A percentile compares a stretch with the other conserved stretches of the same genome.
Evolutionary conservation across 1,140 invertebrate genomes (phyloP).

Genomic region (Drosophila hydei): DNA sequence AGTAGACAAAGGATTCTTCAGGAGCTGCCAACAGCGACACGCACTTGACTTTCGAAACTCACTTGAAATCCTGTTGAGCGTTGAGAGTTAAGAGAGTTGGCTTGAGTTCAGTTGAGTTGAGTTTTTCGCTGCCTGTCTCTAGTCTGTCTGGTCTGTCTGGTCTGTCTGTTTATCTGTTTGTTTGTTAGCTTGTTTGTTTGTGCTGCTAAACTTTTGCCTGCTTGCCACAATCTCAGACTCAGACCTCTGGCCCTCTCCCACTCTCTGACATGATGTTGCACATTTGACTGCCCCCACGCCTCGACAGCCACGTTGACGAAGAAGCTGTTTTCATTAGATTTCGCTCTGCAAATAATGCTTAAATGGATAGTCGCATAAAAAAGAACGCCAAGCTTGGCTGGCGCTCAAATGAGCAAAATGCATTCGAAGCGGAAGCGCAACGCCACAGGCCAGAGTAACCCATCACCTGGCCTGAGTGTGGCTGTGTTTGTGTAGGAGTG

Average conservation of each 20-base stretch:
- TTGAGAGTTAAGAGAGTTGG: conserved; percentile 27
- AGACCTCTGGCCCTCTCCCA: background rate
- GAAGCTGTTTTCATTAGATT: conserved; percentile 64
- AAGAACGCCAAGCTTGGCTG: background rate
- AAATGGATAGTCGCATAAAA: conserved; percentile 50
- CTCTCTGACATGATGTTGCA: conserved; percentile 49
- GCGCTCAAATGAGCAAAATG: conserved; percentile 52
- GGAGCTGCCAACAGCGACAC: conserved; percentile 71
- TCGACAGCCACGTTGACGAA: conserved; percentile 8
- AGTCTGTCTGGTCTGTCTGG: conserved; percentile 21
- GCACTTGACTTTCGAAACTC: conserved; percentile 81
- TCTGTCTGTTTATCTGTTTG: conserved; percentile 33
- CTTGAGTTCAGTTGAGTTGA: conserved; percentile 27
- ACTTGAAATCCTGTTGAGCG: conserved; percentile 66
- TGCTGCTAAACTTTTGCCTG: conserved; percentile 45
- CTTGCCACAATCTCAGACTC: conserved; percentile 11
- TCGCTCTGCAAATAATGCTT: conserved; percentile 53
- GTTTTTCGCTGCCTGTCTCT: conserved; percentile 21
- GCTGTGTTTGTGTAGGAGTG: too few relatives aligned
- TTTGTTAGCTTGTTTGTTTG: conserved; percentile 42
- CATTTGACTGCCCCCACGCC: conserved; percentile 51
- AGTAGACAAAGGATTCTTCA: conserved; percentile 47
- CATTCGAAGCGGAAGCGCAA: conserved; percentile 39
- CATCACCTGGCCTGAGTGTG: background rate
- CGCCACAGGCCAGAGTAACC: conserved; percentile 13